A percentile compares a stretch with the other conserved stretches of the same genome.
phyloP scores from a whole-genome alignment of 2,113 vertebrate genomes.

The Campylorhamphus procurvoides region DNA sequence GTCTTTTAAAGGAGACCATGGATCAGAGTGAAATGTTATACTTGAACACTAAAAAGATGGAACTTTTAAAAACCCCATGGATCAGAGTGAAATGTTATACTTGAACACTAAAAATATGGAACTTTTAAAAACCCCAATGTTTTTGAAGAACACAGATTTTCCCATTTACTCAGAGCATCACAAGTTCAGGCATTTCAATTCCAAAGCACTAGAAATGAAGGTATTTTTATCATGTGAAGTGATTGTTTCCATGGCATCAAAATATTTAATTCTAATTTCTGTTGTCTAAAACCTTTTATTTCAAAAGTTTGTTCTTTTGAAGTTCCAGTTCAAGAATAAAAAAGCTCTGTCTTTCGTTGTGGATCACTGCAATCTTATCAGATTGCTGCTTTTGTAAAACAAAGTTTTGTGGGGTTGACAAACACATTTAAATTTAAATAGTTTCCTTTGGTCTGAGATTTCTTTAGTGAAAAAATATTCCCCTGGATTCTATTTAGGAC shows the following conservation, averaged over 20 bases:
- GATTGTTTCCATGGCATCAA: constrained; percentile 17
- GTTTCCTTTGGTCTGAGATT: neutral
- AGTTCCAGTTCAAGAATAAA: neutral
- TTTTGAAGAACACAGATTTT: neutral
- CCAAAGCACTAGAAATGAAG: neutral
- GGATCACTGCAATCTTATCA: neutral
- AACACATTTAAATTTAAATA: neutral
- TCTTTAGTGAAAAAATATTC: neutral
- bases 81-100: neutral
- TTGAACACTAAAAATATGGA: neutral
- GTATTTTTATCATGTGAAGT: neutral
- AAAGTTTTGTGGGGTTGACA: constrained; percentile 12
- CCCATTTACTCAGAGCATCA: neutral
- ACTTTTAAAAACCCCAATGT: neutral
- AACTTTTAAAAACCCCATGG: neutral
- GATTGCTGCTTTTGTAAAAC: constrained; percentile 16
- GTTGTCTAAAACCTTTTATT: neutral
- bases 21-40: neutral
- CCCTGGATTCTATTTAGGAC: neutral
- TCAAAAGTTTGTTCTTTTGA: neutral
- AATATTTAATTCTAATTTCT: constrained; percentile 4
- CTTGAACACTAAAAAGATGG: neutral
- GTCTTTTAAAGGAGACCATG: neutral
- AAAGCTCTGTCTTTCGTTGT: neutral
- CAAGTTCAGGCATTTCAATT: neutral